phyloP scores from a whole-genome alignment of 2,797 vertebrate genomes.

The Poeciliopsis infans region DNA sequence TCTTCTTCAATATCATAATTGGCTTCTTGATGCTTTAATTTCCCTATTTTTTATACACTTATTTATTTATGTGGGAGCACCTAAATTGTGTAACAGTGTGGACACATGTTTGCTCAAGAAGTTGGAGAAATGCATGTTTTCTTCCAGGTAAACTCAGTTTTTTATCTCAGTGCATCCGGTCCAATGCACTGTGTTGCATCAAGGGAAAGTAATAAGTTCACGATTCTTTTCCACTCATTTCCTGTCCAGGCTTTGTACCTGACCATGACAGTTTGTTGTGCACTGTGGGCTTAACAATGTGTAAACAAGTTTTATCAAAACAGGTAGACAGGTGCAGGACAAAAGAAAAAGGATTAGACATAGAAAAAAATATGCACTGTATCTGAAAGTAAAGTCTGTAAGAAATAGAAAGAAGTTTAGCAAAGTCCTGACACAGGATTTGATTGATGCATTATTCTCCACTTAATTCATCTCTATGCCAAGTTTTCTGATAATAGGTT shows the following conservation, averaged over 20 bases:
- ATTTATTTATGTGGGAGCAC: neutral
- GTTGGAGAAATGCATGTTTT: neutral
- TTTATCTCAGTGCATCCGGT: neutral
- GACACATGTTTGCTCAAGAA: neutral
- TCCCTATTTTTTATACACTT: neutral
- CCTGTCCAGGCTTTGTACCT: neutral
- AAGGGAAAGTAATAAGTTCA: constrained; percentile 13
- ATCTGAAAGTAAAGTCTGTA: neutral
- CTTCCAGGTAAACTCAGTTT: neutral
- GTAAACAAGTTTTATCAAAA: neutral
- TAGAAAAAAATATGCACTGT: neutral
- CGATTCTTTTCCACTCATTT: neutral
- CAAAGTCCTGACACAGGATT: neutral
- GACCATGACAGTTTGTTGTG: neutral
- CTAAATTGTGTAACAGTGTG: neutral
- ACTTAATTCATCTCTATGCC: neutral
- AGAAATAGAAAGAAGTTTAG: neutral
- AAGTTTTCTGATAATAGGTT: neutral
- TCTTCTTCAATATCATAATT: neutral
- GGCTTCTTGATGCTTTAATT: neutral
- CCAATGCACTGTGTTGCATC: constrained; percentile 37
- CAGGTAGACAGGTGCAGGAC: neutral
- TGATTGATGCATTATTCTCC: neutral
- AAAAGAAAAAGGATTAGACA: neutral
- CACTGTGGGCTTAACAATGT: neutral